Evolutionary conservation across 2,113 vertebrate species (phyloP), one percentile per base, ranked within the genome.

Genomic region (Oncorhynchus nerka): DNA sequence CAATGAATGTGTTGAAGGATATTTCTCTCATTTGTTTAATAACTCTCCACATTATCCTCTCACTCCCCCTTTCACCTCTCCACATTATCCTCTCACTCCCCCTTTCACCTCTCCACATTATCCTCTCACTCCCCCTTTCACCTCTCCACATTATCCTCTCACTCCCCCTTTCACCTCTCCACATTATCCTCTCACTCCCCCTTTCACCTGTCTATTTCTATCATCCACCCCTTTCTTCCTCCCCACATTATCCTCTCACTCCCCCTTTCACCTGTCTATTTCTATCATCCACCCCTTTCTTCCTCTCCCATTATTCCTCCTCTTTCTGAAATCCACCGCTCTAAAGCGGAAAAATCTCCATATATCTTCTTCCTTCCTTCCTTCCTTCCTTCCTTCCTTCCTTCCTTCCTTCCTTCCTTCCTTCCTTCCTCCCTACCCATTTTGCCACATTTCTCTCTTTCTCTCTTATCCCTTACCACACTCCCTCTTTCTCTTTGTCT

Each of bases 231-330:
- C n/a, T n/a, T n/a, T n/a, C n/a, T n/a, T n/a, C n/a, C 22, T 48
- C 16, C n/a, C 28, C 13, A 72, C 24, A 20, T 30, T 7, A 59
- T 32, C 9, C 28, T 7, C 19, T 16, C 22, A 15, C 19, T 19
- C 19, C 15, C 39, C 5, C 16, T 59, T 30, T 72, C 55, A 2
- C 30, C 26, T 61, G 2, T 57, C 49, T 55, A 55, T 59, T 20
- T 61, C 51, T 28, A 57, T 72, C 34, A 71, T 8, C 69, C 34
- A 57, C 22, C 69, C 69, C 66, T 68, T 61, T 51, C 62, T 73
- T 26, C 34, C 59, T 22, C 32, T 30, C 62, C 15, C 51, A 66
- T 49, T 75, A 66, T 55, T 64, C n/a, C 45, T 32, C n/a, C n/a
- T 73, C 19, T 73, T 51, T 68, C 22, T 19, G 57, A 57, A 20